Conservation (phyloP, 1,140 invertebrate genomes). For the Achroia grisella region DNA sequence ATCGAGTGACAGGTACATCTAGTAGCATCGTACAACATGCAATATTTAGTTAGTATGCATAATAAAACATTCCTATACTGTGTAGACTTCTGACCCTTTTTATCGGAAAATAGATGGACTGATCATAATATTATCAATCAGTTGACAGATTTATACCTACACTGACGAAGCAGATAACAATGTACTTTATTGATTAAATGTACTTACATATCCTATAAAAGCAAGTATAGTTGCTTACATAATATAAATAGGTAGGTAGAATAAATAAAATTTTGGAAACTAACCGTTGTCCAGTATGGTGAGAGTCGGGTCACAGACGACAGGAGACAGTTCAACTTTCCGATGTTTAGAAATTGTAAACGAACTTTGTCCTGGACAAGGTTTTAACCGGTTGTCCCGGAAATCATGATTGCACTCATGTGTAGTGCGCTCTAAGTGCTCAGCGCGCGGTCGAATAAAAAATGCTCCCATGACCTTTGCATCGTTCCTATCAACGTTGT, state of each 20-base stretch:
- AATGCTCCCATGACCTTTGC: slow-evolving; percentile 57
- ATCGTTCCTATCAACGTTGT: slow-evolving; percentile 59
- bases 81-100: no score
- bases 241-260: neutral
- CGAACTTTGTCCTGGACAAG: slow-evolving; percentile 47
- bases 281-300: slow-evolving; percentile 45
- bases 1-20: neutral
- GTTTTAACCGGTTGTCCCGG: slow-evolving; percentile 55
- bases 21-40: no score
- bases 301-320: slow-evolving; percentile 39
- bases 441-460: slow-evolving; percentile 40
- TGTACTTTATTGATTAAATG: no score
- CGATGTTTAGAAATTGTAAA: slow-evolving; percentile 59
- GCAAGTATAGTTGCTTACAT: neutral
- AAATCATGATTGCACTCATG: slow-evolving; percentile 60
- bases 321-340: slow-evolving; percentile 56
- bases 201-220: neutral
- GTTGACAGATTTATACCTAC: no score
- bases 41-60: no score
- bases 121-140: no score
- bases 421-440: slow-evolving; percentile 24
- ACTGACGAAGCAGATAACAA: no score
- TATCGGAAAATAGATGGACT: no score
- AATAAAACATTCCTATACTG: no score
- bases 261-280: slow-evolving; percentile 7